Evolutionary conservation across 2,888 invertebrate species (phyloP).

Genomic region (Malthinus flaveolus): DNA sequence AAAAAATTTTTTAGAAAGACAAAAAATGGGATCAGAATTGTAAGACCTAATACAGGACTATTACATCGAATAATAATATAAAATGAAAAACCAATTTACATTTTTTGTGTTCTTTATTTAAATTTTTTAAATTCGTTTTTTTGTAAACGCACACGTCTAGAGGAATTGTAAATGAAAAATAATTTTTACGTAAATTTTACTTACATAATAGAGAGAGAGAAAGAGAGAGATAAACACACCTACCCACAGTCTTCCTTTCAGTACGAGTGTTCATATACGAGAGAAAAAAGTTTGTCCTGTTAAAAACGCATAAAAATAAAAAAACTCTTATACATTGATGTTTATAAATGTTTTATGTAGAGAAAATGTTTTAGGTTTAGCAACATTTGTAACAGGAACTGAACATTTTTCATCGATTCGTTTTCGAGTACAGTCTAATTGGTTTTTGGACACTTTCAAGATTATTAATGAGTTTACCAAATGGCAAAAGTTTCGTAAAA

Average conservation of each 20-base stretch:
- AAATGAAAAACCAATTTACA: slow-evolving; percentile 1
- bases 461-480: background rate
- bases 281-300: slow-evolving; percentile 14
- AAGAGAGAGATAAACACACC: background rate
- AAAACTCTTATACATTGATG: slow-evolving; percentile 24
- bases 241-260: slow-evolving; percentile 25
- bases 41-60: slow-evolving; percentile 27
- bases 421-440: slow-evolving; percentile 9
- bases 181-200: slow-evolving; percentile 13
- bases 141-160: slow-evolving; percentile 12
- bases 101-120: slow-evolving; percentile 8
- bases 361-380: slow-evolving; percentile 24
- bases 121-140: slow-evolving; percentile 9
- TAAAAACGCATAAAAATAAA: slow-evolving; percentile 11
- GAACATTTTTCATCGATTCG: slow-evolving; percentile 15
- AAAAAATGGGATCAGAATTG: slow-evolving; percentile 23
- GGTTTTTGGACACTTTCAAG: background rate
- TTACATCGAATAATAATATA: slow-evolving; percentile 29
- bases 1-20: slow-evolving; percentile 18
- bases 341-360: slow-evolving; percentile 28
- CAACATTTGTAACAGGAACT: slow-evolving; percentile 20
- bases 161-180: slow-evolving; percentile 15
- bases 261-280: slow-evolving; percentile 17
- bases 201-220: background rate
- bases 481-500: background rate